phyloP scores from a whole-genome alignment of 1,140 invertebrate genomes.

The Ceratoteleas bidentatus region DNA sequence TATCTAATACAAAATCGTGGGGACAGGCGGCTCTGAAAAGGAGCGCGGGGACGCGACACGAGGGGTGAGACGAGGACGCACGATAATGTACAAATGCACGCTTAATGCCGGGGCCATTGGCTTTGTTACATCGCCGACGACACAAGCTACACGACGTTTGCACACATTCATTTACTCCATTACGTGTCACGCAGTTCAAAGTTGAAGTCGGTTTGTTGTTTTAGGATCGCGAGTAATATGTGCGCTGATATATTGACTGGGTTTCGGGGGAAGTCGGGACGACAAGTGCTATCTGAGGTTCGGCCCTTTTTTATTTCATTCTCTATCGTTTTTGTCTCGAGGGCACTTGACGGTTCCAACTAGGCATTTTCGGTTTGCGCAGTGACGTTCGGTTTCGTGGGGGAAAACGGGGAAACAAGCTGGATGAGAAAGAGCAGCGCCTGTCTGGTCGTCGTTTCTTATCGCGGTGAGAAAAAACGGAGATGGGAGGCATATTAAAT shows the following conservation, averaged over 20 bases:
- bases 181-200: conserved; percentile 58
- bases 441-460: too few species aligned
- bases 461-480: too few species aligned
- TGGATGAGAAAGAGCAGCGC: too few species aligned
- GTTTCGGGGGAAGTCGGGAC: conserved; percentile 22
- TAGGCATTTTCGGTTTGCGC: neutral
- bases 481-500: too few species aligned
- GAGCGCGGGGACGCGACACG: conserved; percentile 28
- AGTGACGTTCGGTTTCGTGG: too few species aligned
- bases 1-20: conserved; percentile 69
- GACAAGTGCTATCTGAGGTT: conserved; percentile 41
- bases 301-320: conserved; percentile 8
- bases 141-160: conserved; percentile 58
- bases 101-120: conserved; percentile 54
- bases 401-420: neutral
- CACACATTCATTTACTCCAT: conserved; percentile 60
- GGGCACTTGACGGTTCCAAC: conserved; percentile 3
- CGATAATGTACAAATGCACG: conserved; percentile 64
- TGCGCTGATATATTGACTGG: conserved; percentile 45
- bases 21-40: conserved; percentile 52
- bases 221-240: conserved; percentile 56
- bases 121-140: conserved; percentile 64
- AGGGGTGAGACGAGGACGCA: conserved; percentile 50
- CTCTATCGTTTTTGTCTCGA: neutral
- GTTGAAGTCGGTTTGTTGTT: conserved; percentile 59